Evolutionary conservation across 2,797 vertebrate genomes (phyloP).

Genomic region (Anabacerthia variegaticeps): DNA sequence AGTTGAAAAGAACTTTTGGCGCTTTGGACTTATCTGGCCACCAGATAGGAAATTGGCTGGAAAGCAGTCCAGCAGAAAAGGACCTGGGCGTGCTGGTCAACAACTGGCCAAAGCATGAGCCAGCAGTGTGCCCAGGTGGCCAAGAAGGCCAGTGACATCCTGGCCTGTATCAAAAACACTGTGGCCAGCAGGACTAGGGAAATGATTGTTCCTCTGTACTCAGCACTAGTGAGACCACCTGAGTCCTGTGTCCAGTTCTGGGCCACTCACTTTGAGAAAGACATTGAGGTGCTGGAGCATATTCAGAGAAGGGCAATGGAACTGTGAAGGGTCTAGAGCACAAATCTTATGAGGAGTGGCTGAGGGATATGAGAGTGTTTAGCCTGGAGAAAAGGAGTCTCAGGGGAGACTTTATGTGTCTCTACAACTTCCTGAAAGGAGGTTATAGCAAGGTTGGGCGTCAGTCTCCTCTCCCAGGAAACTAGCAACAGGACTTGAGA

Average conservation of each 20-base stretch:
- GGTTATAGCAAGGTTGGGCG: background rate
- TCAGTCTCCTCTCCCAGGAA: background rate
- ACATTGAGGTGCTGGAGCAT: background rate
- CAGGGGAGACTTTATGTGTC: background rate
- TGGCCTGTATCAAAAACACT: background rate
- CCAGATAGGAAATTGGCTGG: background rate
- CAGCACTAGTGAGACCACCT: rapidly evolving
- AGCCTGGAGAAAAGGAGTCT: background rate
- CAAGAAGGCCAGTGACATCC: background rate
- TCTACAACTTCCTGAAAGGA: background rate
- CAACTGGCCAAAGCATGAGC: background rate
- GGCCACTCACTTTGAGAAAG: background rate
- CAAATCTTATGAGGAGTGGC: rapidly evolving
- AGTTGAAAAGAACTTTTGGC: background rate
- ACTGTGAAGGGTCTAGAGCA: background rate
- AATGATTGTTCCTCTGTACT: background rate
- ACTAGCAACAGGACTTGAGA: background rate
- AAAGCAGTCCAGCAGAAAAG: background rate
- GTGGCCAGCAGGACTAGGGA: background rate
- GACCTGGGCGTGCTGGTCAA: rapidly evolving
- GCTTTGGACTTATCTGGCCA: background rate
- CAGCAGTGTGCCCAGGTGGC: rapidly evolving
- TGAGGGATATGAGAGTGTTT: background rate
- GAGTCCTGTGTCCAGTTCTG: background rate
- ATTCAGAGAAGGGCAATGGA: background rate